Evolutionary conservation across 2,797 vertebrate genomes (phyloP), one percentile per base, ranked within the genome.

Genomic region (Epinephelus awoara): DNA sequence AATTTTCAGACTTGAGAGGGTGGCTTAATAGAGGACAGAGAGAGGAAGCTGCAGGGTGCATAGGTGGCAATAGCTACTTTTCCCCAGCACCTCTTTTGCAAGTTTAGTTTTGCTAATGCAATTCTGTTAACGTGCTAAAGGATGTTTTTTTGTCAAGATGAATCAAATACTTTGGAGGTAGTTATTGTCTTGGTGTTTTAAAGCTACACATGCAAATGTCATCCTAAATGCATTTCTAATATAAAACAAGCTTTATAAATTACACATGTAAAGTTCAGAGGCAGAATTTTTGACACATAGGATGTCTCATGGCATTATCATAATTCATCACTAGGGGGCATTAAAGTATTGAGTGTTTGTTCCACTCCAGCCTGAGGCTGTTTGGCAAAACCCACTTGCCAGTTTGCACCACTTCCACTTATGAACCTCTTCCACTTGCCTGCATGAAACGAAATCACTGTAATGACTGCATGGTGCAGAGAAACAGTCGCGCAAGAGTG

Each of bases 251-350:
- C 3, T 3, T 34, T 1, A 29, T 19, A 34, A 34, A 6, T n/a
- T 7, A 5, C 1, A 25, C 38, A 34, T 34, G 3, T 4, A 52
- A 29, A 19, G 13, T 40, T 54, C 6, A 25, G 4, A 47, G 25
- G 51, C 67, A 46, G 27, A 50, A 44, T 29, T 46, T 59, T 47
- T 70, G 38, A 54, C 47, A 51, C 17, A 38, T 13, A 5, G 40
- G 19, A 12, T 29, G 10, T 62, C 18, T 69, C 17, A 2, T 11
- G n/a, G 47, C 21, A 13, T 79, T 80, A 40, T 61, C 14, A 19
- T 21, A 64, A 25, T 10, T 25, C 11, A 57, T 69, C 93, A 91
- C 90, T 87, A 94, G 93, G 89, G 89, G 92, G 92, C 90, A 91
- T 86, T 83, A 79, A 70, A 77, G 86, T 52, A 88, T 85, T 76